phyloP scores from a whole-genome alignment of 2,888 invertebrate genomes.

The Lutraria lutraria region DNA sequence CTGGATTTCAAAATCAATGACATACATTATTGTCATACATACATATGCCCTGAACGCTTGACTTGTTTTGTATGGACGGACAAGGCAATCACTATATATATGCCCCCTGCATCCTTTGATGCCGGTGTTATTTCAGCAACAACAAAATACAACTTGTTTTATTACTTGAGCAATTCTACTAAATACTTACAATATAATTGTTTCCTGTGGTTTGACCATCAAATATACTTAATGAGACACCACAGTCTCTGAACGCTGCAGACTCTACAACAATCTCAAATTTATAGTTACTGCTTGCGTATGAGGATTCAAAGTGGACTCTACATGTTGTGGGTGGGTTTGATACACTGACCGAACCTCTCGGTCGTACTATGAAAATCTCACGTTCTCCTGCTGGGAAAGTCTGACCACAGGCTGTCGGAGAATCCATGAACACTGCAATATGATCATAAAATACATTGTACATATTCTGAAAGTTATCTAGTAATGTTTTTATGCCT shows the following conservation, averaged over 20 bases:
- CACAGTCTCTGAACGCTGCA: constrained; percentile 77
- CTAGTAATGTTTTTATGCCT: too few species aligned
- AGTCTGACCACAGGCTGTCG: constrained; percentile 71
- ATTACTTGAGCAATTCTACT: not conserved
- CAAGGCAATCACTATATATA: too few species aligned
- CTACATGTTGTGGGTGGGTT: constrained; percentile 76
- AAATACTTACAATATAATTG: constrained; percentile 73
- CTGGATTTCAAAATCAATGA: too few species aligned
- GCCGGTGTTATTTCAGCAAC: too few species aligned
- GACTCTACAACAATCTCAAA: constrained; percentile 77
- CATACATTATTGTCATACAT: too few species aligned
- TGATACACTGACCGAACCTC: constrained; percentile 69
- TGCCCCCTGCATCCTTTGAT: too few species aligned
- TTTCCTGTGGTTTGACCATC: constrained; percentile 73
- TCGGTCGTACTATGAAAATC: constrained; percentile 70
- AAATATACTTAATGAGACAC: constrained; percentile 74
- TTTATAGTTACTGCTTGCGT: constrained; percentile 75
- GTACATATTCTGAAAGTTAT: too few species aligned
- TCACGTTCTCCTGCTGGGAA: constrained; percentile 73
- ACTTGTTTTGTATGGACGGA: too few species aligned
- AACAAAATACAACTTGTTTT: too few species aligned
- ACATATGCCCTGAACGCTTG: too few species aligned
- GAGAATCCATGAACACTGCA: constrained; percentile 65
- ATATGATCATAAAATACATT: not conserved
- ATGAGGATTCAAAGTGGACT: constrained; percentile 74